Percentiles rank a stretch among this genome's conserved stretches.
Conservation (phyloP, 2,113 vertebrate genomes). For the Raja brachyura region DNA sequence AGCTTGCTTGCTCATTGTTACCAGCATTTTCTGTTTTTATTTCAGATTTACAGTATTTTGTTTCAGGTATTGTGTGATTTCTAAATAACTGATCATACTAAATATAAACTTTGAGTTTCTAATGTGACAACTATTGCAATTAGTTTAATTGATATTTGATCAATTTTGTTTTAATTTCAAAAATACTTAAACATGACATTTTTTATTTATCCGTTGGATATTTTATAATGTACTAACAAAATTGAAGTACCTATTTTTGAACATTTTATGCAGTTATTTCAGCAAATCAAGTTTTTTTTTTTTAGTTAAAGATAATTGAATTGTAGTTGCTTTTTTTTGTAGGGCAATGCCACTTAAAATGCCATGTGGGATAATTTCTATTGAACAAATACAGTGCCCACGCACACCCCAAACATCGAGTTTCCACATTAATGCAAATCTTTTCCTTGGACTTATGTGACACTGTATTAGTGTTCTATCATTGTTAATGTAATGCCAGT, state of each 20-base stretch:
- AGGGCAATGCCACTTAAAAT: no score
- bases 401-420: no score
- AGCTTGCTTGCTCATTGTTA: background rate
- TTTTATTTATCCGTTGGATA: background rate
- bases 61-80: background rate
- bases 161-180: no score
- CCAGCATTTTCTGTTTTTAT: background rate
- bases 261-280: no score
- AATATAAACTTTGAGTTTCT: background rate
- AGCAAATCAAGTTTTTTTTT: no score
- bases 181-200: background rate
- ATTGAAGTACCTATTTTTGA: background rate
- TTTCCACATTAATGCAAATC: no score
- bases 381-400: no score
- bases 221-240: background rate
- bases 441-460: background rate
- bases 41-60: background rate
- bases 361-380: no score
- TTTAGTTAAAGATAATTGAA: background rate
- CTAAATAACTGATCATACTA: background rate
- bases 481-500: no score
- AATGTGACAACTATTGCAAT: background rate
- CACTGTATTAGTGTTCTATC: no score
- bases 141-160: background rate
- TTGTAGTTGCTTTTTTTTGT: background rate